phyloP scores from a whole-genome alignment of 2,888 invertebrate species.

The Cylindroiulus punctatus region DNA sequence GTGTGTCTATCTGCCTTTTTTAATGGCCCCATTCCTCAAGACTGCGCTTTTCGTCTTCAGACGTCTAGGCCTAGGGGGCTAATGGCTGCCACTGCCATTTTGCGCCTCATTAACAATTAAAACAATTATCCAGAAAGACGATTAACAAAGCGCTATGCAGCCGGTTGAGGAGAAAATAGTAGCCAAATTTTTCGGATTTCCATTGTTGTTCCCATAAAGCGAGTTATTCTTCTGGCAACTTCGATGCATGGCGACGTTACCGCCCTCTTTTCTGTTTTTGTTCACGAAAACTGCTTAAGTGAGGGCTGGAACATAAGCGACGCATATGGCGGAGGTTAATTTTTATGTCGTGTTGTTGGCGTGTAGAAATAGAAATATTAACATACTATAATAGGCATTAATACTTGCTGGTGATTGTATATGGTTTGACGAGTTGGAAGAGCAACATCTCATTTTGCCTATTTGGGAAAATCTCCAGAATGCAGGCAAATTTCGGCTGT shows the following conservation, averaged over 20 bases:
- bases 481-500: too few species aligned
- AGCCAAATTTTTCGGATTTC: constrained; percentile 1
- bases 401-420: too few species aligned
- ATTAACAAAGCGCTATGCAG: background rate
- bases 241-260: background rate
- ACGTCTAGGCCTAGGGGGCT: background rate
- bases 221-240: background rate
- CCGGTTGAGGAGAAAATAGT: background rate
- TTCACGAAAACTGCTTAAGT: too few species aligned
- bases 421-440: too few species aligned
- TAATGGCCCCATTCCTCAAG: constrained; percentile 18
- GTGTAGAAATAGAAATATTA: too few species aligned
- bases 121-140: constrained; percentile 18
- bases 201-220: background rate
- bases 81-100: constrained; percentile 12
- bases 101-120: constrained; percentile 18
- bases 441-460: too few species aligned
- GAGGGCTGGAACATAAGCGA: too few species aligned
- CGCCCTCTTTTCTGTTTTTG: too few species aligned
- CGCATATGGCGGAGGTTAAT: too few species aligned
- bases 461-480: too few species aligned
- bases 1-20: background rate
- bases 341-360: too few species aligned
- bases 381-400: too few species aligned
- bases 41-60: background rate